Conservation (phyloP, 2,797 vertebrate genomes). For the Scomberomorus guttatus region DNA sequence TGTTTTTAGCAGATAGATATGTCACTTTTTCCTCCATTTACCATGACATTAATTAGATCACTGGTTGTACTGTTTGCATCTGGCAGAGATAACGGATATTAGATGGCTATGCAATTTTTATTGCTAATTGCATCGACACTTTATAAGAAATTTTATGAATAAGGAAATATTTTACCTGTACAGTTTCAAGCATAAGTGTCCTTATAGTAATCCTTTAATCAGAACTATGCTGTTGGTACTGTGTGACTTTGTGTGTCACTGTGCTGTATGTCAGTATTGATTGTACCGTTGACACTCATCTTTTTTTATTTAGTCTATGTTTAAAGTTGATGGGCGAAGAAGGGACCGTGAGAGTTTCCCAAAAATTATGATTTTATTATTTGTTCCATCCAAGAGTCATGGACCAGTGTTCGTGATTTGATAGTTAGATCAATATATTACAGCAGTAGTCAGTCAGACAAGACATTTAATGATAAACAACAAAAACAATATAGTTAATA, state of each 20-base stretch:
- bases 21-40: conserved; percentile 27
- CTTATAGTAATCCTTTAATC: conserved; percentile 56
- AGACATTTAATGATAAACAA: conserved; percentile 14
- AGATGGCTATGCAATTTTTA: conserved; percentile 83
- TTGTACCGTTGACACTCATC: conserved; percentile 34
- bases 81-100: conserved; percentile 48
- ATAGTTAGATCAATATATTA: neutral
- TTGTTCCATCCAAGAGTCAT: conserved; percentile 38
- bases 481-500: neutral
- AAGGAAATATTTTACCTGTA: conserved; percentile 83
- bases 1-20: conserved; percentile 14
- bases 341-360: conserved; percentile 51
- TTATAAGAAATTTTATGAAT: conserved; percentile 82
- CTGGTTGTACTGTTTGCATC: conserved; percentile 51
- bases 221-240: conserved; percentile 57
- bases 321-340: conserved; percentile 59
- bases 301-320: conserved; percentile 60
- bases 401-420: conserved; percentile 16
- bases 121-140: conserved; percentile 86
- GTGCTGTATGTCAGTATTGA: conserved; percentile 63
- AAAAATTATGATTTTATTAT: conserved; percentile 33
- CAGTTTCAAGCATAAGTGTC: conserved; percentile 74
- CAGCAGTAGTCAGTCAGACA: neutral
- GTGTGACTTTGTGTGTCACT: conserved; percentile 54
- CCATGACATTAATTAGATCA: conserved; percentile 42